Base-by-base conservation (phyloP, 2,797 vertebrate species). In the Microctenopoma steveboyesi region DNA sequence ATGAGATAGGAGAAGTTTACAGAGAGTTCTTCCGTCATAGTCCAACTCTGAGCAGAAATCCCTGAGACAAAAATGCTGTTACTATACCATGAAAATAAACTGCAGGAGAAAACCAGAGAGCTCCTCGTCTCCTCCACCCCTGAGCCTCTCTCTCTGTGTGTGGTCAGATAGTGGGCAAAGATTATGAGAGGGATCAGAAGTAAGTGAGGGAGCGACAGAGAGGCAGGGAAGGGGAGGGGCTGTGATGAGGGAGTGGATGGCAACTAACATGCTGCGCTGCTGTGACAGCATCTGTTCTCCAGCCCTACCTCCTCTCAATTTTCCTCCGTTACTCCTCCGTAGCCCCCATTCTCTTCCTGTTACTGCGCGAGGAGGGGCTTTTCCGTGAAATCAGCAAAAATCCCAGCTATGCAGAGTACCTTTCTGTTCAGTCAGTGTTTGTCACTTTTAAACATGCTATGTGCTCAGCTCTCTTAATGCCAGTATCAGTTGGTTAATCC, bases 221-320 rank as follows among this genome's bases (percentile, higher is more conserved):
- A 60, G 71, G 59, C 68, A 70, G 74, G 61, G 71, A 67, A 59
- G 56, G 62, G 83, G 82, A 80, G 83, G 81, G 66, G 64, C 64
- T 74, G 59, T 59, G 57, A 69, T 51, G 66, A 68, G 61, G 64
- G 63, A 78, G 50, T 63, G 53, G 65, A 77, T 39, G 63, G 73
- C n/a, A 49, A 79, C 70, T 63, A 50, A 81, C 76, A 82, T 51
- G 72, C 64, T 57, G 39, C 8, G 33, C 50, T 69, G 69, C 68
- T 69, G 65, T 43, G 56, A 58, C 37, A 70, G 67, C 82, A 88
- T 88, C 88, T 88, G 81, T 70, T 81, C 78, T 59, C 76, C 69
- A 50, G 69, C 60, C 72, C 81, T 72, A 66, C 81, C 78, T 77
- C 76, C 74, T 73, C 48, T 58, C 35, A 18, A 30, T 65, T 62